These are phyloP conservation scores for Platorchestia sp. DNA, from an alignment of 1,140 invertebrate species.

Conservation along the genomic window DNA sequence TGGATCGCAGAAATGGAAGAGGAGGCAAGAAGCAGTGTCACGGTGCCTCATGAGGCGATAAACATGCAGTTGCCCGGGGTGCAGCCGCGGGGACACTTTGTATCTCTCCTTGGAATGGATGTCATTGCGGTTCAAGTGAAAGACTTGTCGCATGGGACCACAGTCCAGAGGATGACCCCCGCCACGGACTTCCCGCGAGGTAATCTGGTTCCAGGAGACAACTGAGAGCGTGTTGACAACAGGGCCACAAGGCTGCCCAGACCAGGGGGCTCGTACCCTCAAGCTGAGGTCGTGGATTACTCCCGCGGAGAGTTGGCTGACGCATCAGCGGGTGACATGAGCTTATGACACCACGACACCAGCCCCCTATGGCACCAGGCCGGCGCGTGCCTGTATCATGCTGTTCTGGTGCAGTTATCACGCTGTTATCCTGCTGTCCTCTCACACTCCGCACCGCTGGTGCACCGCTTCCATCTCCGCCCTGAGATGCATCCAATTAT, in stretches of 20 bases:
- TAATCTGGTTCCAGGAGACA: conserved; percentile 18
- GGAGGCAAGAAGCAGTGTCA: conserved; percentile 50
- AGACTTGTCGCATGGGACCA: conserved; percentile 39
- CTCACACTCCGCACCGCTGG: conserved; percentile 4
- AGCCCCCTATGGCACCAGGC: conserved; percentile 11
- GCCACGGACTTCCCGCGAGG: conserved; percentile 27
- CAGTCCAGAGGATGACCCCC: conserved; percentile 14
- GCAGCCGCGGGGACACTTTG: conserved; percentile 44
- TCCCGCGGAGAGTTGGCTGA: conserved; percentile 42
- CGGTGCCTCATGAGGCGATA: conserved; percentile 46
- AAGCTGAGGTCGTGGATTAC: conserved; percentile 39
- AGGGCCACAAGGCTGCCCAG: background rate
- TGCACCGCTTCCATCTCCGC: conserved; percentile 21
- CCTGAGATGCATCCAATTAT: conserved; percentile 18
- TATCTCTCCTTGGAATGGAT: conserved; percentile 13
- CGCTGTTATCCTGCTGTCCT: conserved; percentile 40
- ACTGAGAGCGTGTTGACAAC: conserved; percentile 53
- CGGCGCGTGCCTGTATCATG: conserved; percentile 18
- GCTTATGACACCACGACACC: conserved; percentile 39
- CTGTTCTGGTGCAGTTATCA: conserved; percentile 28
- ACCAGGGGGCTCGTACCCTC: conserved; percentile 25
- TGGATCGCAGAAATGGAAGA: background rate
- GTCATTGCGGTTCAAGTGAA: conserved; percentile 42
- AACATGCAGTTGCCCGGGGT: conserved; percentile 52
- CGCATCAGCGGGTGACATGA: conserved; percentile 38